A percentile compares a stretch with the other conserved stretches of the same genome.
These are phyloP conservation scores for Progne subis DNA, from an alignment of 2,113 vertebrate genomes.

Conservation along the genomic window DNA sequence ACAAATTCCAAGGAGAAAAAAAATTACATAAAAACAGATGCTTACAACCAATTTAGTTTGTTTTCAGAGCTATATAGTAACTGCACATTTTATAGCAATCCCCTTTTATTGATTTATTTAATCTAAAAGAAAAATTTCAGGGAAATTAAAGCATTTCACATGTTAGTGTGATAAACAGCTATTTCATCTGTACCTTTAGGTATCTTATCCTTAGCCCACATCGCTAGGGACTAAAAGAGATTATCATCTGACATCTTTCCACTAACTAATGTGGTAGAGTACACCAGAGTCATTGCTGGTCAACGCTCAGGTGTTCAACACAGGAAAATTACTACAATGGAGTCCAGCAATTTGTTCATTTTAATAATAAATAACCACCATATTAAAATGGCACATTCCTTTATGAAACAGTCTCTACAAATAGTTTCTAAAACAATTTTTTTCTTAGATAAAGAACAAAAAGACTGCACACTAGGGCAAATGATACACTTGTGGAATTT, in stretches of 20 bases:
- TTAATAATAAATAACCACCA: slow-evolving; percentile 11
- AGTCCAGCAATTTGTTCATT: not conserved
- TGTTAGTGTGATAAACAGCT: not conserved
- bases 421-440: slow-evolving; percentile 45
- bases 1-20: slow-evolving; percentile 42
- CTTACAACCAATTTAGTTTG: slow-evolving; percentile 41
- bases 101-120: slow-evolving; percentile 36
- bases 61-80: slow-evolving; percentile 28
- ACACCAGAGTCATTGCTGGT: not conserved
- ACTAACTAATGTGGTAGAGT: not conserved
- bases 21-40: slow-evolving; percentile 38
- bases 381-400: slow-evolving; percentile 26
- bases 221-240: not conserved
- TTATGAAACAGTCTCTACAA: slow-evolving; percentile 15
- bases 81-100: not conserved
- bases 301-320: fast-evolving
- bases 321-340: not conserved
- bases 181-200: not conserved
- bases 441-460: slow-evolving; percentile 67
- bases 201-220: not conserved
- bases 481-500: slow-evolving; percentile 76
- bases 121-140: slow-evolving; percentile 27
- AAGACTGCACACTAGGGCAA: slow-evolving; percentile 61
- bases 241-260: not conserved
- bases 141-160: not conserved